phyloP scores from a whole-genome alignment of 2,113 vertebrate genomes.

The Ictalurus punctatus region DNA sequence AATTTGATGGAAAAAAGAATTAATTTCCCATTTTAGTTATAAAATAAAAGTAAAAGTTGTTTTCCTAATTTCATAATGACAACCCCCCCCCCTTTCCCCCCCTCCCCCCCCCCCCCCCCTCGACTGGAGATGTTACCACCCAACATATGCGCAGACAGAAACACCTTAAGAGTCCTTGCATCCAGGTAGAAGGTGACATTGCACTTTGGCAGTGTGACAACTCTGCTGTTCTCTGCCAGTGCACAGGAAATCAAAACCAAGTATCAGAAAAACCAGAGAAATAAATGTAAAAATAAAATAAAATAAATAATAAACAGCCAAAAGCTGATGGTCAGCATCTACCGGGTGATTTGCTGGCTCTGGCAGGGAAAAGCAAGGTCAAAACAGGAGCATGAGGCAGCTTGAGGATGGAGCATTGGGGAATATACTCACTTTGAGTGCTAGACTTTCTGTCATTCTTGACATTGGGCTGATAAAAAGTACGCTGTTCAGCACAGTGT shows the following conservation, averaged over 20 bases:
- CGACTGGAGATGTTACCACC: constrained; percentile 46
- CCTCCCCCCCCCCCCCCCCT: background rate
- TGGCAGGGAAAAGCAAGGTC: constrained; percentile 33
- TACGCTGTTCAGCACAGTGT: background rate
- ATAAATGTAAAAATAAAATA: background rate
- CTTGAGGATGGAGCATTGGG: constrained; percentile 26
- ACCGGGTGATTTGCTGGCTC: constrained; percentile 30
- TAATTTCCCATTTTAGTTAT: background rate
- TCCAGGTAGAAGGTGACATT: constrained; percentile 55
- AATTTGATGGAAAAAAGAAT: background rate
- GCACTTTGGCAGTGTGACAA: constrained; percentile 53
- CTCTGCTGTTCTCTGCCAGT: constrained; percentile 41
- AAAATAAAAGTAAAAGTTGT: background rate
- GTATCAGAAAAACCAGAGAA: constrained; percentile 41
- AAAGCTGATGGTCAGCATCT: constrained; percentile 51
- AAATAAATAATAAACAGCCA: background rate
- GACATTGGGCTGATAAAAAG: constrained; percentile 32
- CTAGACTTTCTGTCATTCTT: constrained; percentile 34
- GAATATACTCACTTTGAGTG: constrained; percentile 21
- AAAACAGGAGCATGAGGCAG: constrained; percentile 29
- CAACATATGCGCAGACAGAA: constrained; percentile 51
- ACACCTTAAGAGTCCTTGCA: constrained; percentile 47
- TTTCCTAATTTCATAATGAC: background rate
- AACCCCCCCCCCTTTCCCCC: too few relatives aligned
- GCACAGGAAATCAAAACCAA: constrained; percentile 52